Percentiles rank a stretch among this genome's conserved stretches.
phyloP scores from a whole-genome alignment of 2,113 vertebrate genomes.

The Trematomus loennbergii region DNA sequence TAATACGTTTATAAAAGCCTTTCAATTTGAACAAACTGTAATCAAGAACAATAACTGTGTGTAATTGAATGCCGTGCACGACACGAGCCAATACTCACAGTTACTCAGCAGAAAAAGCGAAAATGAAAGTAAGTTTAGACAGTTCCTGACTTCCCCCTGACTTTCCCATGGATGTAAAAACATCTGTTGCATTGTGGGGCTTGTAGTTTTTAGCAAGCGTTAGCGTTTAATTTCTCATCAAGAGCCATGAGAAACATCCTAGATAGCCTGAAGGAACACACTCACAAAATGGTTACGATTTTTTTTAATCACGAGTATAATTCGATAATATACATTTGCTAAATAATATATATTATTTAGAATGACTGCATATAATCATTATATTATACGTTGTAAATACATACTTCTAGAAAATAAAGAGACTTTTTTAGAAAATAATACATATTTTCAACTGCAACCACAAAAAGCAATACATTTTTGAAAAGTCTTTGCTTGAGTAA shows the following conservation, averaged over 20 bases:
- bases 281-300: too few relatives aligned
- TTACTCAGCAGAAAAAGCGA: slow-evolving; percentile 80
- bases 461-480: not conserved
- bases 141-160: slow-evolving; percentile 69
- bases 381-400: too few relatives aligned
- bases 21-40: not conserved
- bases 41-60: not conserved
- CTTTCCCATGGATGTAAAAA: not conserved
- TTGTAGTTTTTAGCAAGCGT: slow-evolving; percentile 46
- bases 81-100: slow-evolving; percentile 33
- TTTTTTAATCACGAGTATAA: not conserved
- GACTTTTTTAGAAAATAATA: too few relatives aligned
- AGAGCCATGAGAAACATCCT: not conserved
- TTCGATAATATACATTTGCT: not conserved
- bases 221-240: not conserved
- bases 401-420: too few relatives aligned
- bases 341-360: not conserved
- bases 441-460: not conserved
- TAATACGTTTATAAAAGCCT: not conserved
- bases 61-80: slow-evolving; percentile 31
- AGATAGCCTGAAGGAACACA: too few relatives aligned
- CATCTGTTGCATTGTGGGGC: slow-evolving; percentile 67
- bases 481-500: not conserved
- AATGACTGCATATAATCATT: not conserved
- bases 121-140: slow-evolving; percentile 80